phyloP scores from a whole-genome alignment of 2,888 invertebrate species.

The Eristalis intricaria region DNA sequence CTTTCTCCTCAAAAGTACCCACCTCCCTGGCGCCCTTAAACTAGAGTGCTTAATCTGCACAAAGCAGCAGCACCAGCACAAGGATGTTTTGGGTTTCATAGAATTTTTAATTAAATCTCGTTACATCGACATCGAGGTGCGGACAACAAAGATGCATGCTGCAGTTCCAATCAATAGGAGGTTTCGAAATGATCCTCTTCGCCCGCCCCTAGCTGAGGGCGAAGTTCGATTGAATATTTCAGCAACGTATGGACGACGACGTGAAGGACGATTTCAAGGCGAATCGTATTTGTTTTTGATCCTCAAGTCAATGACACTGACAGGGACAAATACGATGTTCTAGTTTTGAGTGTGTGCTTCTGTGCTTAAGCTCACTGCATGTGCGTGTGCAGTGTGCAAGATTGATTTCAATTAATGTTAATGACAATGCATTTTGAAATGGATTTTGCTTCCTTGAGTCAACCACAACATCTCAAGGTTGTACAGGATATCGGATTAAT shows the following conservation, averaged over 20 bases:
- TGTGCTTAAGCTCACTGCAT: background rate
- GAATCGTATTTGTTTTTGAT: background rate
- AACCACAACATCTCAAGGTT: too few relatives aligned
- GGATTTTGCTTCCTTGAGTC: too few relatives aligned
- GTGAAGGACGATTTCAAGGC: background rate
- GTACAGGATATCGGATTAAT: too few relatives aligned
- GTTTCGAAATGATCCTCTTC: background rate
- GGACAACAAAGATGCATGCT: conserved; percentile 1
- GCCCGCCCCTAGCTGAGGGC: background rate
- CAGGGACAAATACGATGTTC: background rate
- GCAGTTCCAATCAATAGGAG: background rate
- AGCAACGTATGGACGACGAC: background rate
- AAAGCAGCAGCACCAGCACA: background rate
- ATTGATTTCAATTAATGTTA: too few relatives aligned
- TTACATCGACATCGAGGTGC: background rate
- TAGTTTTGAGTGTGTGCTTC: background rate
- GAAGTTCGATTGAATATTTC: background rate
- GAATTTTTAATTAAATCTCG: conserved; percentile 46
- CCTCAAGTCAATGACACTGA: background rate
- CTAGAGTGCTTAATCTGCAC: background rate
- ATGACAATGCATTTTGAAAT: too few relatives aligned
- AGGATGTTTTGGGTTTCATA: conserved; percentile 8
- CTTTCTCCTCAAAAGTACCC: background rate
- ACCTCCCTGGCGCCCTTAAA: too few relatives aligned
- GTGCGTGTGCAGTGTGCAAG: too few relatives aligned